Percentiles rank a stretch among this genome's conserved stretches.
Conservation (phyloP, 2,797 vertebrate species). For the Tadarida brasiliensis region DNA sequence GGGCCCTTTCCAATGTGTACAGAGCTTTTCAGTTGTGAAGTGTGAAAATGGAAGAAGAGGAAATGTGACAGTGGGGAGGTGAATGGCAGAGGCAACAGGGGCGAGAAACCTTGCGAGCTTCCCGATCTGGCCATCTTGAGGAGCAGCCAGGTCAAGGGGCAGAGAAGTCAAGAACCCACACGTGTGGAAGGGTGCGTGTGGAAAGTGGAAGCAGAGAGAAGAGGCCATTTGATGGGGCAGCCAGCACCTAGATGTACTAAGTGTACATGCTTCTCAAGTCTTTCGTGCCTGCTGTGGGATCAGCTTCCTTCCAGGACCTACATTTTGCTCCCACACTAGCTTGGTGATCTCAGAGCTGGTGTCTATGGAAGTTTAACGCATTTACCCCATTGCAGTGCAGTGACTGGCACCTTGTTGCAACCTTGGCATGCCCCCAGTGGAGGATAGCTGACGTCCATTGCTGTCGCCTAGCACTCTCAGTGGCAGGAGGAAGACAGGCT, state of each 20-base stretch:
- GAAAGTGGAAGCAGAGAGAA: not conserved
- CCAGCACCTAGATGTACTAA: not conserved
- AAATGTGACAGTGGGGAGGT: not conserved
- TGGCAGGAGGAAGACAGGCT: not conserved
- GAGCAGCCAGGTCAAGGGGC: not conserved
- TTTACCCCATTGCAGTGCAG: not conserved
- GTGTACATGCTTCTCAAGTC: not conserved
- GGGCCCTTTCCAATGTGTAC: not conserved
- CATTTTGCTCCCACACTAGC: not conserved
- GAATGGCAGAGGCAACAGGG: no score
- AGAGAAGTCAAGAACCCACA: not conserved
- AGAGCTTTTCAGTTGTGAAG: not conserved
- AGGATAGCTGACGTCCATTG: not conserved
- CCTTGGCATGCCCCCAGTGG: fast-evolving
- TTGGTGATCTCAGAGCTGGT: not conserved
- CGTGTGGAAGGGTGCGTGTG: not conserved
- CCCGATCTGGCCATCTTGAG: not conserved
- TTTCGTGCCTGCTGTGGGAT: not conserved
- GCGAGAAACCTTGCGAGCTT: not conserved
- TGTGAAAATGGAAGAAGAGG: not conserved
- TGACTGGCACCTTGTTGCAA: not conserved
- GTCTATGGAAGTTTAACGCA: not conserved
- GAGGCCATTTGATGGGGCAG: not conserved
- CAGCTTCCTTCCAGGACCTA: not conserved
- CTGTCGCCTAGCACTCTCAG: not conserved